Evolutionary conservation across 2,797 vertebrate genomes (phyloP).

Genomic region (Atherinosoma microstoma): DNA sequence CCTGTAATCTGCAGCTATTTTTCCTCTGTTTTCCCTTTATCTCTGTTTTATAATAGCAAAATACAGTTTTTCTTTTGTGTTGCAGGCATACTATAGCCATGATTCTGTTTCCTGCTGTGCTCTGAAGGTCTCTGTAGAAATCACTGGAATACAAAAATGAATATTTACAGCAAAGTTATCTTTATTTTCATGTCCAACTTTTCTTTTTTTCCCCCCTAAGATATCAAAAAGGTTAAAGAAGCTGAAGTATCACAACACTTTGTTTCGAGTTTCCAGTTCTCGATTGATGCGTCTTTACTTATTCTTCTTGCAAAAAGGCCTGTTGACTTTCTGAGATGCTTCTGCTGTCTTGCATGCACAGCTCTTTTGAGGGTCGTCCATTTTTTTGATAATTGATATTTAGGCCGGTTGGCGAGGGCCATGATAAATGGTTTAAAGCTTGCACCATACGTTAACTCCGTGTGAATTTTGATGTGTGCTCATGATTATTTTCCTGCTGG

Average conservation of each 20-base stretch:
- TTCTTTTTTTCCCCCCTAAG: not conserved
- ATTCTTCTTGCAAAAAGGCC: not conserved
- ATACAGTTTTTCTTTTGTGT: conserved; percentile 37
- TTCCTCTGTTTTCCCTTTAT: conserved; percentile 37
- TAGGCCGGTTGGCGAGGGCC: not conserved
- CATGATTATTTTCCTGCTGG: not conserved
- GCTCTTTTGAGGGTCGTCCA: not conserved
- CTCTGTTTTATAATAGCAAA: conserved; percentile 48
- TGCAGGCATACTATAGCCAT: not conserved
- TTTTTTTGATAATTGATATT: not conserved
- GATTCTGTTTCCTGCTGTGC: not conserved
- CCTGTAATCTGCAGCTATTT: conserved; percentile 68
- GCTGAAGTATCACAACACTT: not conserved
- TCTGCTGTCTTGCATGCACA: not conserved
- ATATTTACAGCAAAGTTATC: not conserved
- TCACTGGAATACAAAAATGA: not conserved
- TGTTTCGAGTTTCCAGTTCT: too few species aligned
- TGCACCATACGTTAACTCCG: not conserved
- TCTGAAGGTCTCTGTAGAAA: not conserved
- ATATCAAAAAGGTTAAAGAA: not conserved
- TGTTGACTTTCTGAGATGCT: not conserved
- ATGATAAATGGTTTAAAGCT: not conserved
- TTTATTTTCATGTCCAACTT: not conserved
- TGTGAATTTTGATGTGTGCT: not conserved
- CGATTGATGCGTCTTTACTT: not conserved